Conservation (phyloP, 2,888 invertebrate species). For the Pristionchus entomophagus region DNA sequence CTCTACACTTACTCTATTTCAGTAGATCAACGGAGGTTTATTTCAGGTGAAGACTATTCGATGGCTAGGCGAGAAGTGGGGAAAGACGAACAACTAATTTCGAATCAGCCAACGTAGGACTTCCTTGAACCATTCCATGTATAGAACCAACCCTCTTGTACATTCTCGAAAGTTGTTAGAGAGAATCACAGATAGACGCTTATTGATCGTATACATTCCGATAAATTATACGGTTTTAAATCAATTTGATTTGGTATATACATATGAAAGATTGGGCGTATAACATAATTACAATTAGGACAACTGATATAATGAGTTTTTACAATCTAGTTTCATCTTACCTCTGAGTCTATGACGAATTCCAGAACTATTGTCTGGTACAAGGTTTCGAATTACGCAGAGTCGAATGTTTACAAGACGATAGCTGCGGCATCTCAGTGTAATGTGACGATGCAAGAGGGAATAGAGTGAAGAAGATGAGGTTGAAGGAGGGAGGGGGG, state of each 20-base stretch:
- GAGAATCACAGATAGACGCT: neutral
- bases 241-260: no score
- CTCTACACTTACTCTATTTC: no score
- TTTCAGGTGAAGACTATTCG: constrained; percentile 74
- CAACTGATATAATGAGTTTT: no score
- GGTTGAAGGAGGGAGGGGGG: neutral
- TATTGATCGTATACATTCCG: constrained; percentile 30
- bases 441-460: constrained; percentile 10
- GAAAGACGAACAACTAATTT: constrained; percentile 54
- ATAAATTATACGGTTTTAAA: neutral
- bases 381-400: neutral
- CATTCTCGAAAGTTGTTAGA: constrained; percentile 17
- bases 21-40: no score
- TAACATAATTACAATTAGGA: no score
- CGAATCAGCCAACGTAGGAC: neutral
- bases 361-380: neutral
- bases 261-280: no score
- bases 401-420: neutral
- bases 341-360: no score
- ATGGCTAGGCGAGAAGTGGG: constrained; percentile 74
- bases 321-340: no score
- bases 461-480: constrained; percentile 30
- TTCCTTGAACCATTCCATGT: constrained; percentile 12
- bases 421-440: neutral
- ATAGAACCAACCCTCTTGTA: constrained; percentile 19